phyloP scores from a whole-genome alignment of 2,888 invertebrate species.

The Heteropelma amictum region DNA sequence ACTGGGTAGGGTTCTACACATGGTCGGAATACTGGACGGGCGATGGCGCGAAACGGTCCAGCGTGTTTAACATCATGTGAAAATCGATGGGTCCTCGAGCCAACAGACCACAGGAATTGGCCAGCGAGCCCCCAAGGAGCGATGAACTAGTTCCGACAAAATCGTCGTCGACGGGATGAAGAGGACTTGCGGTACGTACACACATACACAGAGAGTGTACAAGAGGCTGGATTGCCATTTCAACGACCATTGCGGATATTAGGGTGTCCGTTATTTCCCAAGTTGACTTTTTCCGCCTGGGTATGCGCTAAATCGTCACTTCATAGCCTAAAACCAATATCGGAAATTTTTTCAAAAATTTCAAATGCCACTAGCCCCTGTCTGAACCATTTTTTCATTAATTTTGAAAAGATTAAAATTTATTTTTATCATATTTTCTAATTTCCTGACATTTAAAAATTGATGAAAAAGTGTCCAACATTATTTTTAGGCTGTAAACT shows the following conservation, averaged over 20 bases:
- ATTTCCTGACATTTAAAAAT: no score
- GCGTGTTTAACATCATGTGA: conserved; percentile 56
- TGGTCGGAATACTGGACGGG: not conserved
- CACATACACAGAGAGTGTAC: not conserved
- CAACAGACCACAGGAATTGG: conserved; percentile 55
- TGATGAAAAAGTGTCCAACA: no score
- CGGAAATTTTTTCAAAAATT: no score
- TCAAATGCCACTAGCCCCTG: no score
- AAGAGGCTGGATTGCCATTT: conserved; percentile 27
- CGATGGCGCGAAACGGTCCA: conserved; percentile 40
- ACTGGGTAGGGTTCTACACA: conserved; percentile 35
- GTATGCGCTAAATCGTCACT: no score
- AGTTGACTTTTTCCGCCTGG: no score
- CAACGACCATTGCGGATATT: conserved; percentile 19
- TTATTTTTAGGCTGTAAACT: no score
- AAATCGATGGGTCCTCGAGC: conserved; percentile 58
- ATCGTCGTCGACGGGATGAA: conserved; percentile 38
- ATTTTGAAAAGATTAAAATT: no score
- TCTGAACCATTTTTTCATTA: no score
- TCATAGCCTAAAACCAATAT: no score
- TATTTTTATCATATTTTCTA: no score
- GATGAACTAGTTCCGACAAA: conserved; percentile 50
- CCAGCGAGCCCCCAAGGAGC: conserved; percentile 53
- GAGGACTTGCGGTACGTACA: conserved; percentile 15
- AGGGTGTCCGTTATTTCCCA: no score